These are phyloP conservation scores for Lutjanus argentimaculatus DNA, from an alignment of 2,797 vertebrate species.

Conservation along the genomic window DNA sequence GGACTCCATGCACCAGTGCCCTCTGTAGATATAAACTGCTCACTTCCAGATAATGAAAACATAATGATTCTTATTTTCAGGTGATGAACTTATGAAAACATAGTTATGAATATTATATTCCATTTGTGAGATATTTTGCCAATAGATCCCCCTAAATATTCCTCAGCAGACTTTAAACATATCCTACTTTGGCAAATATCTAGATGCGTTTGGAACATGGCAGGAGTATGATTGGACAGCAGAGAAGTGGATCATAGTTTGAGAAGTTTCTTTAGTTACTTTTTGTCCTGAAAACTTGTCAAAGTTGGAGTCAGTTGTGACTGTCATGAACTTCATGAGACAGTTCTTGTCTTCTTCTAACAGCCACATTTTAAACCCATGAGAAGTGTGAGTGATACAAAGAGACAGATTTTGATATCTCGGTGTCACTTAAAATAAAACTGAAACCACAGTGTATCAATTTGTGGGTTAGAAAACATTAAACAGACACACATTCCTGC, in stretches of 20 bases:
- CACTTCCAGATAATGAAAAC: no score
- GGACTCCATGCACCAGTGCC: no score
- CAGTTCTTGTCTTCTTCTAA: conserved; percentile 7
- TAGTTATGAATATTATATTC: no score
- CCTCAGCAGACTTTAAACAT: no score
- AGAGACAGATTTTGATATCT: not conserved
- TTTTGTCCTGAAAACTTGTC: not conserved
- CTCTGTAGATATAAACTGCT: no score
- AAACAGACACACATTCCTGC: not conserved
- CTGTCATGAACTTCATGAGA: not conserved
- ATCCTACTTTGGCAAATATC: no score
- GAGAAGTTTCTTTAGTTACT: not conserved
- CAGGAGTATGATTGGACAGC: not conserved
- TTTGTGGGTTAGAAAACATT: not conserved
- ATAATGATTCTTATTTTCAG: no score
- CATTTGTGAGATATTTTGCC: no score
- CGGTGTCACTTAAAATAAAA: not conserved
- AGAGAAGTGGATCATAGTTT: not conserved
- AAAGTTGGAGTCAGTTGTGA: not conserved
- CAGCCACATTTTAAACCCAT: not conserved
- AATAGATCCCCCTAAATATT: no score
- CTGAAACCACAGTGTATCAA: not conserved
- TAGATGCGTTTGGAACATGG: no score
- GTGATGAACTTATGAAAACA: no score
- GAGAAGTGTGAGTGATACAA: not conserved